These are phyloP conservation scores for Drosophila kambysellisi DNA, from an alignment of 2,888 invertebrate species.

Conservation along the genomic window DNA sequence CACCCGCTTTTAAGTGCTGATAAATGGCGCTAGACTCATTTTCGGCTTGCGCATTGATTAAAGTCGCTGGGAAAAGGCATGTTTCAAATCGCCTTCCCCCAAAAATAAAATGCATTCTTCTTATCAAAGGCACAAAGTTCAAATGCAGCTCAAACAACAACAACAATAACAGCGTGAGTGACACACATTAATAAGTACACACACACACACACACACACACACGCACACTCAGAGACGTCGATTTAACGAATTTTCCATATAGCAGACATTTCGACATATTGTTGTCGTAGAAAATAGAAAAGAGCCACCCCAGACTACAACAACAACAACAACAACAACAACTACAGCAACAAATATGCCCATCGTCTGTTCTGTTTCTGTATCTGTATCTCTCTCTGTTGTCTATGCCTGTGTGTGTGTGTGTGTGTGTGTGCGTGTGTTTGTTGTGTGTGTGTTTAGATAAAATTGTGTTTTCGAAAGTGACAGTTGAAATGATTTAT, in stretches of 20 bases:
- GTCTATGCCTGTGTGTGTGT: slow-evolving; percentile 20
- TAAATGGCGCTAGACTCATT: slow-evolving; percentile 71
- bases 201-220: slow-evolving; percentile 20
- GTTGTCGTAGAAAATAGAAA: slow-evolving; percentile 36
- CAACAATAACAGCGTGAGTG: slow-evolving; percentile 24
- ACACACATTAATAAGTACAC: slow-evolving; percentile 45
- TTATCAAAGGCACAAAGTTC: slow-evolving; percentile 57
- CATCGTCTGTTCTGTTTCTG: slow-evolving; percentile 40
- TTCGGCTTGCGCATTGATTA: slow-evolving; percentile 60
- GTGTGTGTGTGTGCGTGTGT: slow-evolving; percentile 20
- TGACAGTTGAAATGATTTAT: slow-evolving; percentile 85
- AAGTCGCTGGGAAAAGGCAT: slow-evolving; percentile 23
- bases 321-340: slow-evolving; percentile 20
- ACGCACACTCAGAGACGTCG: slow-evolving; percentile 8
- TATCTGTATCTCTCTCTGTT: slow-evolving; percentile 38
- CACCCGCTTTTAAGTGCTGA: slow-evolving; percentile 58
- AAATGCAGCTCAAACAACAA: slow-evolving; percentile 40
- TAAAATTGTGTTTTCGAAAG: slow-evolving; percentile 85
- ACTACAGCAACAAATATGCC: slow-evolving; percentile 51
- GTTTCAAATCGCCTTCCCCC: slow-evolving; percentile 8
- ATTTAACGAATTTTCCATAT: slow-evolving; percentile 62
- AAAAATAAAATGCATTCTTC: slow-evolving; percentile 27
- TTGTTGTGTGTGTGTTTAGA: slow-evolving; percentile 79
- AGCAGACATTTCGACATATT: slow-evolving; percentile 50
- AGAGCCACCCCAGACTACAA: slow-evolving; percentile 43